Percentiles rank a stretch among this genome's conserved stretches.
Evolutionary conservation across 2,113 vertebrate genomes (phyloP).

Genomic region (Nasalis larvatus): DNA sequence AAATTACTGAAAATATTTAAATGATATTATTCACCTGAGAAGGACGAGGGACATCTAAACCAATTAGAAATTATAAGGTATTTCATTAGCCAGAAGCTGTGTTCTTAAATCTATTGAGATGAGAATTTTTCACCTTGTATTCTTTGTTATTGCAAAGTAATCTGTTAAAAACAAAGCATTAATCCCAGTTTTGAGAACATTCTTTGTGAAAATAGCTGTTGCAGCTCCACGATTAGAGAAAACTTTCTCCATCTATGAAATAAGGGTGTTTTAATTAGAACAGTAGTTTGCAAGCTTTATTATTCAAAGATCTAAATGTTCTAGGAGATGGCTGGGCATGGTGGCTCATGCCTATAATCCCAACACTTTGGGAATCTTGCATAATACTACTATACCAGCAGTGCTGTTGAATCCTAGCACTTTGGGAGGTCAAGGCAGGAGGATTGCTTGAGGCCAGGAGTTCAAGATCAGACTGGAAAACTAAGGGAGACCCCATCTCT

Average conservation of each 20-base stretch:
- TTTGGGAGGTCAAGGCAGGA: too few species aligned
- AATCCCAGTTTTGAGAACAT: background rate
- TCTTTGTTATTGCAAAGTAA: constrained; percentile 41
- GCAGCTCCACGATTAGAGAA: background rate
- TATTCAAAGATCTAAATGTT: background rate
- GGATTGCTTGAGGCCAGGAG: too few species aligned
- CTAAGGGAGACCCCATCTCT: too few species aligned
- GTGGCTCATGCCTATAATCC: too few species aligned
- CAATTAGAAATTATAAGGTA: constrained; percentile 71
- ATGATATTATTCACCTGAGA: constrained; percentile 67
- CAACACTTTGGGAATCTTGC: too few species aligned
- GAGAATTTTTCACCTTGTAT: constrained; percentile 10
- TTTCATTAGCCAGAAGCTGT: constrained; percentile 61
- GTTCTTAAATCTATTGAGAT: constrained; percentile 38
- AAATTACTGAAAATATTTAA: constrained; percentile 82
- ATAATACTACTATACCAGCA: too few species aligned
- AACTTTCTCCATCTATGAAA: background rate
- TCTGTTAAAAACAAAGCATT: background rate
- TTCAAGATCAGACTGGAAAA: too few species aligned
- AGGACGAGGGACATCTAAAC: constrained; percentile 66
- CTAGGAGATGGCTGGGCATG: background rate
- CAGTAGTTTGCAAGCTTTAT: background rate
- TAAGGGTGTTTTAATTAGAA: background rate
- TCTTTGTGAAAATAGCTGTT: background rate
- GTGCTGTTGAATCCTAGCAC: too few species aligned